Evolutionary conservation across 2,797 vertebrate species (phyloP), one percentile per base, ranked within the genome.

Genomic region (Psittacula derbiana): DNA sequence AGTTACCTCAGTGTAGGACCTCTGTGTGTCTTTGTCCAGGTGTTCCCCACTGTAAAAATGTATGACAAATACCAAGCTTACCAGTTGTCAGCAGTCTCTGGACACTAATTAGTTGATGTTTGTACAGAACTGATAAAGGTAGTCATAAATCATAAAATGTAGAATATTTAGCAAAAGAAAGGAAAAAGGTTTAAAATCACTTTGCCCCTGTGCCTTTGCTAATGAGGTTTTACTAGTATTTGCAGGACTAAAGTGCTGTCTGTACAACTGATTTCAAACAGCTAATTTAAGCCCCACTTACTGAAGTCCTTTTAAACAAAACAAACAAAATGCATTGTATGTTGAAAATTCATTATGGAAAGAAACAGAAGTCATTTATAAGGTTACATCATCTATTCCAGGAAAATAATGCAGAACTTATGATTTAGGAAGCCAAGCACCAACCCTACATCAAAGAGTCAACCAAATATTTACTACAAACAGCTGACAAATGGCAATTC

Each of bases 351-450:
- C 85, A 84, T 80, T 93, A 81, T 73, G 91, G 80, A 87, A 90
- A 93, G 74, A 85, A 95, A 69, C 55, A 93, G 76, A 91, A 95
- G 76, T 71, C 0, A 76, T 94, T 94, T 93, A 81, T 84, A 82
- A 85, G 80, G 60, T 92, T 91, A 66, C 92, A 75, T 88, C 91
- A 90, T 90, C 91, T 85, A 30, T 92, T 93, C 90, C 93, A 94
- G 92, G 88, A 96, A 96, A 93, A 93, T 90, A 93, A 86, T 53
- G 83, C 82, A 88, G 62, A 84, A 82, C 61, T 91, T 87, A 24
- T 84, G 73, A 95, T 92, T 94, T 92, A 93, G 71, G 69, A 88
- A 92, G 81, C 82, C 82, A 78, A 88, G 83, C 33, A 80, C 41
- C 82, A 93, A 58, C 15, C 47, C 79, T 90, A 58, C 64, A 95